A percentile compares a stretch with the other conserved stretches of the same genome.
Evolutionary conservation across 2,113 vertebrate genomes (phyloP).

Genomic region (Notiomystis cincta): DNA sequence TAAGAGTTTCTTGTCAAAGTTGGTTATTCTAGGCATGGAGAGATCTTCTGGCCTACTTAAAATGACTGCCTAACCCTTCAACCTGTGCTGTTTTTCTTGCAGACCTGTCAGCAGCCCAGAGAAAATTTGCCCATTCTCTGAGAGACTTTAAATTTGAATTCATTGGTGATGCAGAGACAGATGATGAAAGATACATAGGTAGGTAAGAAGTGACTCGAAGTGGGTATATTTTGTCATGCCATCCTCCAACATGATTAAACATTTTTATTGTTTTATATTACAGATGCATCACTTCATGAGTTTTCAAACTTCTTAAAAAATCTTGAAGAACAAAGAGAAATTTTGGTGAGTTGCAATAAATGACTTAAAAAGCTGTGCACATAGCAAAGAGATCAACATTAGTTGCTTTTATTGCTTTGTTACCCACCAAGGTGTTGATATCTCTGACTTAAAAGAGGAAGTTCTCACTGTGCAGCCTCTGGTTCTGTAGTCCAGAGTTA

Average conservation of each 20-base stretch:
- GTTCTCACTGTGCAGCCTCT: background rate
- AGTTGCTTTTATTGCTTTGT: background rate
- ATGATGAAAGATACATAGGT: conserved; percentile 95
- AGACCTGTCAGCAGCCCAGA: conserved; percentile 90
- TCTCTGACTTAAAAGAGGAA: background rate
- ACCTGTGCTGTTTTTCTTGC: conserved; percentile 15
- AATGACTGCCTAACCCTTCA: background rate
- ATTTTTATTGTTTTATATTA: conserved; percentile 1
- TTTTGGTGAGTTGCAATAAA: conserved; percentile 85
- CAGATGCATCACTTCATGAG: conserved; percentile 94
- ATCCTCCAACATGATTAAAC: background rate
- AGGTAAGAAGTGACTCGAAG: conserved; percentile 1
- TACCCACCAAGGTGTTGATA: background rate
- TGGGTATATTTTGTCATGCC: background rate
- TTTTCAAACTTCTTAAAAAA: conserved; percentile 92
- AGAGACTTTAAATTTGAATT: conserved; percentile 96
- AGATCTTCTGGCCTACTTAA: background rate
- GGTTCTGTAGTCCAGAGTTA: background rate
- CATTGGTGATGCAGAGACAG: conserved; percentile 95
- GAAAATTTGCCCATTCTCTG: conserved; percentile 92
- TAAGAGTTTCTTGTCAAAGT: background rate
- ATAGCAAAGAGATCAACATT: background rate
- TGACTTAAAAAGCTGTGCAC: background rate
- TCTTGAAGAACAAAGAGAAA: conserved; percentile 94
- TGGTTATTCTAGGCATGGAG: background rate